These are phyloP conservation scores for Peribatodes rhomboidaria DNA, from an alignment of 2,888 invertebrate species.

Conservation along the genomic window DNA sequence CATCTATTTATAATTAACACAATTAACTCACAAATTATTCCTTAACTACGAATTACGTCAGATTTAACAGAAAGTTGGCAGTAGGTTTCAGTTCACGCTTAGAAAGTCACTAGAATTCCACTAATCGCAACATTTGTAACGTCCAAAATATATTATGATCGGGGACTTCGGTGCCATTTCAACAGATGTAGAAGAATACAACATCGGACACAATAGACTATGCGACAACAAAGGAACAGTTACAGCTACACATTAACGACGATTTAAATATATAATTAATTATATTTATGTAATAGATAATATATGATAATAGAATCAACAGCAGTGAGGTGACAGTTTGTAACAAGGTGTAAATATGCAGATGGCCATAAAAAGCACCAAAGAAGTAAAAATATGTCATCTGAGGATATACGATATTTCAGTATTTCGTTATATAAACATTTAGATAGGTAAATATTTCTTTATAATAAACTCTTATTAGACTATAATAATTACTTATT, in stretches of 20 bases:
- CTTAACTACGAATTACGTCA: constrained; percentile 68
- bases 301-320: constrained; percentile 57
- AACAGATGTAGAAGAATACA: constrained; percentile 55
- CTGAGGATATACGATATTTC: constrained; percentile 76
- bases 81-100: constrained; percentile 78
- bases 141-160: constrained; percentile 75
- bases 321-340: constrained; percentile 69
- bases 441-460: constrained; percentile 80
- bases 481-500: constrained; percentile 79
- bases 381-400: constrained; percentile 69
- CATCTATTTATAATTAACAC: constrained; percentile 80
- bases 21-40: constrained; percentile 78
- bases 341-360: constrained; percentile 80
- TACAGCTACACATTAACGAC: constrained; percentile 56
- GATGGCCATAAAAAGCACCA: constrained; percentile 81
- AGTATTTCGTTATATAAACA: constrained; percentile 70
- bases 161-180: constrained; percentile 73
- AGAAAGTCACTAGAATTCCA: constrained; percentile 61
- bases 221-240: constrained; percentile 64
- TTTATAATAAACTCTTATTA: constrained; percentile 83
- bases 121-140: constrained; percentile 58
- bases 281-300: constrained; percentile 40
- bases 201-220: constrained; percentile 45
- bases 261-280: constrained; percentile 37
- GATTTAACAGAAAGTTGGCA: constrained; percentile 80